Base-by-base conservation (phyloP, 2,888 invertebrate species). In the Amphipoea oculea region DNA sequence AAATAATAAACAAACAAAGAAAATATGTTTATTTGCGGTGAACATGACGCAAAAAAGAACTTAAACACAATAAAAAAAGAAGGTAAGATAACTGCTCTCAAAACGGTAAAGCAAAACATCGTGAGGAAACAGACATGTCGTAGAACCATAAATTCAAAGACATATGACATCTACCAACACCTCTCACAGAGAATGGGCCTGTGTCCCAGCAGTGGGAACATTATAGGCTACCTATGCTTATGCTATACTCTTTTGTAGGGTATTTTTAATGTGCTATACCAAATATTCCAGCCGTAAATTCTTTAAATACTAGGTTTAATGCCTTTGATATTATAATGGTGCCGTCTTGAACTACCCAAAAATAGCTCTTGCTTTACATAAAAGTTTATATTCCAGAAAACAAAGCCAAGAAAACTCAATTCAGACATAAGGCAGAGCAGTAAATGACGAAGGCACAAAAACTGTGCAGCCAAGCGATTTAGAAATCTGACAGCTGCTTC, bases 401-500 rank as follows among this genome's bases (percentile, higher is more conserved):
- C 12, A 42, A 63, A 72, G 40, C n/a, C 9, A 72, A 29, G 20
- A 29, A n/a, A 45, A 0, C 9, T 45, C 20, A 45, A 45, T 72
- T 45, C 29, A 65, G 14, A 45, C 4, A 63, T 66, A 72, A 45
- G 20, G 6, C 66, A 72, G 42, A 29, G 20, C 14, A 29, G 65
- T 29, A 65, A 29, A 65, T 29, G 65, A 40, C 3, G 40, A 40
- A 45, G 54, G 54, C 54, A 36, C 7, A 54, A 54, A 42, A 71
- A 9, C 40, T 40, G 62, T 71, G 62, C 62, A 71, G 60, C 71
- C 40, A 60, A 20, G n/a, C 11, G 60, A 40, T 71, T 42, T 12
- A 45, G 7, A 54, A 42, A 76, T 65, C 42, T 65, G 76, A 63
- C 76, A 65, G 65, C 29, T 12, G 65, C 42, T 77, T 76, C 54